A percentile compares a stretch with the other conserved stretches of the same genome.
Evolutionary conservation across 2,113 vertebrate species (phyloP).

Genomic region (Petroica traversi): DNA sequence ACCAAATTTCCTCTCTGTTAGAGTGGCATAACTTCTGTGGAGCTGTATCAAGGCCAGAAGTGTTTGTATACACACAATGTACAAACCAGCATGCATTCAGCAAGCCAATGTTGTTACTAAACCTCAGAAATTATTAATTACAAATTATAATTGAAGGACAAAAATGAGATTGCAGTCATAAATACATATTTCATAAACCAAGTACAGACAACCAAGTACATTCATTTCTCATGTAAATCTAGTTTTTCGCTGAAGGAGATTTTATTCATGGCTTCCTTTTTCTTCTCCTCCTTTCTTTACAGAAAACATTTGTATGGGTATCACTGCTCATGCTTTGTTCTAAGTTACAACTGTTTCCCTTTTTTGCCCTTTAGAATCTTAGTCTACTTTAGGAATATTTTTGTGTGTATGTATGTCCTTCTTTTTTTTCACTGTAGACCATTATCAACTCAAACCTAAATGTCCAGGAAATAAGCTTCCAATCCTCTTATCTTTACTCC

Average conservation of each 20-base stretch:
- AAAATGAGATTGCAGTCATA: background rate
- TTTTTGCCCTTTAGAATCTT: background rate
- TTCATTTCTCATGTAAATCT: background rate
- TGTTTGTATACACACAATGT: background rate
- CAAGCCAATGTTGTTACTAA: background rate
- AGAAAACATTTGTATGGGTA: background rate
- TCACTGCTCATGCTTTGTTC: background rate
- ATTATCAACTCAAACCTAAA: background rate
- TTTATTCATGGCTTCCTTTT: background rate
- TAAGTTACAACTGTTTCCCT: background rate
- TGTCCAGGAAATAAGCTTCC: background rate
- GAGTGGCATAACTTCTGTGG: background rate
- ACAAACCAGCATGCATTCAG: background rate
- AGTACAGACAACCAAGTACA: background rate
- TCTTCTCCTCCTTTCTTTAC: background rate
- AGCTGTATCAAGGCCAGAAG: background rate
- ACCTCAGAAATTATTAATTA: conserved; percentile 37
- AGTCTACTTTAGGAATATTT: background rate
- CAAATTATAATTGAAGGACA: conserved; percentile 9
- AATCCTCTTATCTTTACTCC: background rate
- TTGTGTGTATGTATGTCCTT: background rate
- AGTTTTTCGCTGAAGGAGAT: background rate
- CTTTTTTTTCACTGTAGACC: background rate
- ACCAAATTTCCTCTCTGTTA: background rate
- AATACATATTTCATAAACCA: conserved; percentile 10